Evolutionary conservation across 2,888 invertebrate genomes (phyloP), one percentile per base, ranked within the genome.

Genomic region (Dynastes grantii): DNA sequence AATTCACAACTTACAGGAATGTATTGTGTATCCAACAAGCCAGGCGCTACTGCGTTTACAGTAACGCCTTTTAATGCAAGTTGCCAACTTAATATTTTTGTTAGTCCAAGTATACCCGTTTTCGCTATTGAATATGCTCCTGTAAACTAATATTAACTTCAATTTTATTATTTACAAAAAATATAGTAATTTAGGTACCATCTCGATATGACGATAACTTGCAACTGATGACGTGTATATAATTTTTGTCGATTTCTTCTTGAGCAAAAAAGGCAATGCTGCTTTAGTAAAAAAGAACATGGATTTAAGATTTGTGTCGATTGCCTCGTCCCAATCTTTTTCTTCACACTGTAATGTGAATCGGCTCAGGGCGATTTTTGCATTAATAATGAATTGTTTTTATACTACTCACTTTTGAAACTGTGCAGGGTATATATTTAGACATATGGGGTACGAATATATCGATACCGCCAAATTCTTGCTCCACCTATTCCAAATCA

Each of bases 391-490:
- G 4, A 63, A 32, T 9, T 63, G 5, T 3, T 9, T 29, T 29
- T 16, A 55, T 22, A 55, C 51, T 45, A 40, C 55, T 75, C 16
- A 58, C 55, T 13, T 58, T n/a, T 53, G 32, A 63, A 27, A 29
- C 32, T 32, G 29, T 63, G 32, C 63, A 94, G 29, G 91, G 89
- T 27, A 98, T 98, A 89, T 97, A 98, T 0, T 94, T 95, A 22
- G 96, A 98, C 76, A 98, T 98, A 91, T 99, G 99, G 8, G 97
- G 97, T 13, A 99, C 94, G 13, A 99, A 90, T 86, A 98, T 97
- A 88, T 99, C 98, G 61, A 98, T 90, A 16, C 96, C 95, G 5
- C 98, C 98, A 88, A 94, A 95, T 88, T 93, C 93, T 61, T 91
- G 89, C 40, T 92, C 89, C 0, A 96, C 95, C 95, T 95, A 84